A percentile compares a stretch with the other conserved stretches of the same genome.
phyloP scores from a whole-genome alignment of 1,140 invertebrate genomes.

The Aphelenchoides avenae region DNA sequence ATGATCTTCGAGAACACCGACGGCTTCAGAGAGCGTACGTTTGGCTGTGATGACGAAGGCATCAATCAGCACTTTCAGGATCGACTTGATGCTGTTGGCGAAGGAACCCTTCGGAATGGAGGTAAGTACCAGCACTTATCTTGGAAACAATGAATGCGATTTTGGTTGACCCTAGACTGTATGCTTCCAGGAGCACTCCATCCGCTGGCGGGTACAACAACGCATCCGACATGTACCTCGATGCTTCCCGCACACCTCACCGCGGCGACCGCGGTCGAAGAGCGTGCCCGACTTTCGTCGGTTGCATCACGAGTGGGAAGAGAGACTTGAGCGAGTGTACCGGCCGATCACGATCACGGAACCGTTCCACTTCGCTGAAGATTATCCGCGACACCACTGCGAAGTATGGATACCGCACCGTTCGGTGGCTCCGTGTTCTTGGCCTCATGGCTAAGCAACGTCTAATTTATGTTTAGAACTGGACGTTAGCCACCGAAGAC shows the following conservation, averaged over 20 bases:
- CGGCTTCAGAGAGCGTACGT: no score
- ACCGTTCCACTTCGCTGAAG: slow-evolving; percentile 16
- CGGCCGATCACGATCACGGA: slow-evolving; percentile 1
- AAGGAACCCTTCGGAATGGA: no score
- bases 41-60: no score
- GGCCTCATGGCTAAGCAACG: no score
- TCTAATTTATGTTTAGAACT: no score
- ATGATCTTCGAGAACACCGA: no score
- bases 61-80: no score
- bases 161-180: no score
- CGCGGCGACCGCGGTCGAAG: neutral
- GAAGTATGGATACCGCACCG: slow-evolving; percentile 2
- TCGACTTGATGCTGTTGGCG: no score
- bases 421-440: neutral
- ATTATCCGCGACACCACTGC: neutral
- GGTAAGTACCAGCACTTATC: no score
- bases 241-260: slow-evolving; percentile 5
- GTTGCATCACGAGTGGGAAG: slow-evolving; percentile 15
- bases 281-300: slow-evolving; percentile 17
- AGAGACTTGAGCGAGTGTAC: slow-evolving; percentile 6
- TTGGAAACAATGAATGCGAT: no score
- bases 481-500: no score
- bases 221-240: slow-evolving; percentile 10
- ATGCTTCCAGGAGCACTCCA: slow-evolving; percentile 30
- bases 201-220: slow-evolving; percentile 18